Evolutionary conservation across 2,113 vertebrate species (phyloP).

Genomic region (Urocitellus parryii): DNA sequence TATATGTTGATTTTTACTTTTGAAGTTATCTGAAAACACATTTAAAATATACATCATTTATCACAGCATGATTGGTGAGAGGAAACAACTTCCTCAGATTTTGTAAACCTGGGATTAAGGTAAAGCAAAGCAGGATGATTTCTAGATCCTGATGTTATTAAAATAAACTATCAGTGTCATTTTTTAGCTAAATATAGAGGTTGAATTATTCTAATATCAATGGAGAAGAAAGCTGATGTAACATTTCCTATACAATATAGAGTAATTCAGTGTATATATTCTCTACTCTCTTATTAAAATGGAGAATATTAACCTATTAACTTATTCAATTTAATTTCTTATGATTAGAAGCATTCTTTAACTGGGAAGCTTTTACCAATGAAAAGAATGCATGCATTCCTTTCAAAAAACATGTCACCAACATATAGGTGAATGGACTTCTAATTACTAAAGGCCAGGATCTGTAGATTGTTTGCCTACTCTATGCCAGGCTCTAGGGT

Average conservation of each 20-base stretch:
- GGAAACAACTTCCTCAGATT: not conserved
- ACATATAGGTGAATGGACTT: not conserved
- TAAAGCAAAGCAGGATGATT: not conserved
- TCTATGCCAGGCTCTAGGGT: fast-evolving
- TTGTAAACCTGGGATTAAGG: not conserved
- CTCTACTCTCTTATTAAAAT: not conserved
- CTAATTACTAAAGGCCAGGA: not conserved
- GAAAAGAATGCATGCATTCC: not conserved
- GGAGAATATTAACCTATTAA: not conserved
- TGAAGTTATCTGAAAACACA: not conserved
- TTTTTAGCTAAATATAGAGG: not conserved
- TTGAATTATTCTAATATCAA: not conserved
- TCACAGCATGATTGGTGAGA: not conserved
- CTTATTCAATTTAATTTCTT: not conserved
- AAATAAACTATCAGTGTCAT: not conserved
- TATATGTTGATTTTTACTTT: not conserved
- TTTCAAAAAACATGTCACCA: not conserved
- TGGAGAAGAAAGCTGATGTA: not conserved
- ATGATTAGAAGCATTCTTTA: not conserved
- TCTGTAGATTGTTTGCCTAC: not conserved
- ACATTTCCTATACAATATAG: not conserved
- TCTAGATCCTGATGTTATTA: not conserved
- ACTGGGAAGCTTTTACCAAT: not conserved
- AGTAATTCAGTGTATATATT: not conserved
- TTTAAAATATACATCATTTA: not conserved